Conservation (phyloP, 2,113 vertebrate genomes). For the Atlantisia rogersi region DNA sequence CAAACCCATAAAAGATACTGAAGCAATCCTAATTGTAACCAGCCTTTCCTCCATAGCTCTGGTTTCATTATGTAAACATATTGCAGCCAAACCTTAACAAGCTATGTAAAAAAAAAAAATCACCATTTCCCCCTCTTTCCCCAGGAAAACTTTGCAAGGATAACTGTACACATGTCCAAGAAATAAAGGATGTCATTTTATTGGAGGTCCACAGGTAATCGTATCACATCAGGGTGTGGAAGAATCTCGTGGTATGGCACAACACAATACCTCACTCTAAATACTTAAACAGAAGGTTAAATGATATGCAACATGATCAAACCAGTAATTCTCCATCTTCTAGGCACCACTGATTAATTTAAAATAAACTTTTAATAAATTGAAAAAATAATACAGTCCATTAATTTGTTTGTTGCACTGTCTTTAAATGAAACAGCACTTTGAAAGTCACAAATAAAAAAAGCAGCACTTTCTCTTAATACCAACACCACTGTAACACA, state of each 20-base stretch:
- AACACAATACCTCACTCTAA: slow-evolving; percentile 76
- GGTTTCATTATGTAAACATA: neutral
- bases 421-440: slow-evolving; percentile 73
- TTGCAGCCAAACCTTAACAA: neutral
- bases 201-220: slow-evolving; percentile 86
- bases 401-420: slow-evolving; percentile 59
- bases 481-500: slow-evolving; percentile 72
- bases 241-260: slow-evolving; percentile 74
- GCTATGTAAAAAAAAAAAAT: neutral
- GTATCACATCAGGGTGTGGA: slow-evolving; percentile 75
- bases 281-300: slow-evolving; percentile 73
- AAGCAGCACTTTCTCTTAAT: slow-evolving; percentile 75
- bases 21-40: neutral
- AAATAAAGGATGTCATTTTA: slow-evolving; percentile 80
- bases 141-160: slow-evolving; percentile 53
- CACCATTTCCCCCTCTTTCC: neutral
- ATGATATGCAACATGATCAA: slow-evolving; percentile 75
- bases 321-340: slow-evolving; percentile 72
- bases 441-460: slow-evolving; percentile 69
- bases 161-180: slow-evolving; percentile 38
- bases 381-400: slow-evolving; percentile 65
- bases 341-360: slow-evolving; percentile 61
- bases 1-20: neutral
- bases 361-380: slow-evolving; percentile 52
- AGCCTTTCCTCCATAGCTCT: neutral